Evolutionary conservation across 2,113 vertebrate species (phyloP).

Genomic region (Megaleporinus macrocephalus): DNA sequence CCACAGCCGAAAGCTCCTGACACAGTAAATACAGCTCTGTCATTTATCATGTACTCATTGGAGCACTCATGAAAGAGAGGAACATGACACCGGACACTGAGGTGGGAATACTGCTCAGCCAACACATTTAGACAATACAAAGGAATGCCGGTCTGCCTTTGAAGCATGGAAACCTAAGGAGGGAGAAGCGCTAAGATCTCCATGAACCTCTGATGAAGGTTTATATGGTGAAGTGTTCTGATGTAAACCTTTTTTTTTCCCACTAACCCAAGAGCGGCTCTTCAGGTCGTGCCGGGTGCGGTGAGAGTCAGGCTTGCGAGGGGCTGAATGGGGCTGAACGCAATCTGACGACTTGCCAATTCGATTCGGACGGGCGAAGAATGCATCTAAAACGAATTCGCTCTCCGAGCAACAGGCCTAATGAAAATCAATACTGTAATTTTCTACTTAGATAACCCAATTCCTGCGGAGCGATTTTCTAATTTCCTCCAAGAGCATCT

Average conservation of each 20-base stretch:
- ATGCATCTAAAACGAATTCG: constrained; percentile 65
- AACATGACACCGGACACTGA: constrained; percentile 69
- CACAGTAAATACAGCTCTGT: constrained; percentile 60
- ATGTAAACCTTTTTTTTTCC: background rate
- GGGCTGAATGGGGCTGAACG: background rate
- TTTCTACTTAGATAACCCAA: constrained; percentile 77
- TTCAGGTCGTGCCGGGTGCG: background rate
- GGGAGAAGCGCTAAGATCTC: constrained; percentile 48
- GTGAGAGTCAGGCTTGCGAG: constrained; percentile 6
- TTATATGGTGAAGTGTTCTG: constrained; percentile 43
- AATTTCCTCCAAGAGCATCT: constrained; percentile 74
- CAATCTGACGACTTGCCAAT: constrained; percentile 26
- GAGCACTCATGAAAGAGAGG: constrained; percentile 65
- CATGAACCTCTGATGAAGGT: constrained; percentile 48
- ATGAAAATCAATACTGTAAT: constrained; percentile 81
- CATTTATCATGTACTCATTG: constrained; percentile 59
- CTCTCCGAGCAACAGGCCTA: constrained; percentile 56
- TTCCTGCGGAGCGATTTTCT: constrained; percentile 70
- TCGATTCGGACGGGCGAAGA: constrained; percentile 47
- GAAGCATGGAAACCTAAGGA: constrained; percentile 65
- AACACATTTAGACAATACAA: constrained; percentile 59
- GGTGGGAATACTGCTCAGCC: constrained; percentile 66
- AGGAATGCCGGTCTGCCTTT: constrained; percentile 66
- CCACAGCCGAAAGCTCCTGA: constrained; percentile 45
- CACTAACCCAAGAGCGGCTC: constrained; percentile 1